A percentile compares a stretch with the other conserved stretches of the same genome.
phyloP scores from a whole-genome alignment of 2,888 invertebrate genomes.

The Pachycephus smyrnensis region DNA sequence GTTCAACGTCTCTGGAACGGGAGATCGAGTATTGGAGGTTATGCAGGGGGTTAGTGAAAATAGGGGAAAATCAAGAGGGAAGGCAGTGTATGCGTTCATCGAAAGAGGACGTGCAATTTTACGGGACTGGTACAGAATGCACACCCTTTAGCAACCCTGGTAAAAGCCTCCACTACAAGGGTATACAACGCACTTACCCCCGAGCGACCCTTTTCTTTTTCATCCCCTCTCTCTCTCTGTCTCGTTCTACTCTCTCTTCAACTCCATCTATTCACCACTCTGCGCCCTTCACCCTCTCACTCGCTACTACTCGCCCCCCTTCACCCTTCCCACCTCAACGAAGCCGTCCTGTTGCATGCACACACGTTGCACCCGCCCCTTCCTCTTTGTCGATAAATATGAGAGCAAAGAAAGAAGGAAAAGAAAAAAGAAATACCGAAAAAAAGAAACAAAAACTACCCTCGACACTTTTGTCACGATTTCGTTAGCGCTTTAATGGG shows the following conservation, averaged over 20 bases:
- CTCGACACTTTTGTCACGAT: neutral
- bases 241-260: neutral
- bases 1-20: conserved; percentile 18
- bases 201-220: conserved; percentile 30
- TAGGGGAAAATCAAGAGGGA: neutral
- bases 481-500: neutral
- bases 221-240: conserved; percentile 15
- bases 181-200: conserved; percentile 53
- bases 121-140: conserved; percentile 28
- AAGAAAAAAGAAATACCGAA: neutral
- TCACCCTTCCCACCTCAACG: neutral
- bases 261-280: neutral
- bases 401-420: neutral
- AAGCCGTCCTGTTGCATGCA: neutral
- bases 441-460: neutral
- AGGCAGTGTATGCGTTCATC: conserved; percentile 8
- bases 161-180: conserved; percentile 48
- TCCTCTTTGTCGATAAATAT: neutral
- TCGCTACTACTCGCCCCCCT: neutral
- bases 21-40: conserved; percentile 14
- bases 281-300: neutral
- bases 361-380: neutral
- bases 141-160: conserved; percentile 27
- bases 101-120: conserved; percentile 51
- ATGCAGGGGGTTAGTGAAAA: neutral